A percentile compares a stretch with the other conserved stretches of the same genome.
These are phyloP conservation scores for Indri indri DNA, from an alignment of 2,113 vertebrate species.

Conservation along the genomic window DNA sequence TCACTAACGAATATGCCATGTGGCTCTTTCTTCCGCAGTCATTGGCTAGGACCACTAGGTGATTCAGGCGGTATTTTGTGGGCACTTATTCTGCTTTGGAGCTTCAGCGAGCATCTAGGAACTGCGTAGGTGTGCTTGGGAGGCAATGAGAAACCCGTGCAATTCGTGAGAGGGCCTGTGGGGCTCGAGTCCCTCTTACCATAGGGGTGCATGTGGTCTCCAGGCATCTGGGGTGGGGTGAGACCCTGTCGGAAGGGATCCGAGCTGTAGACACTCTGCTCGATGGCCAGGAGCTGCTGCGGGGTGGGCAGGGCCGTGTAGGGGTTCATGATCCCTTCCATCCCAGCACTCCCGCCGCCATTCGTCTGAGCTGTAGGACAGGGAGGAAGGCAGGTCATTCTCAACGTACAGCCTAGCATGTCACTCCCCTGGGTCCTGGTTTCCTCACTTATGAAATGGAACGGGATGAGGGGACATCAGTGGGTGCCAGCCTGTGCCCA, in stretches of 20 bases:
- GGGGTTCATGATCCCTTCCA: conserved; percentile 90
- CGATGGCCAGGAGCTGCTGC: conserved; percentile 89
- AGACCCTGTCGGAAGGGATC: conserved; percentile 97
- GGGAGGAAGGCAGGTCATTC: rapidly evolving
- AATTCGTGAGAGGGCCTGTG: neutral
- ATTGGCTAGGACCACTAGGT: too few species aligned
- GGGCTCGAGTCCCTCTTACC: conserved; percentile 82
- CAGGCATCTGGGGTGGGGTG: conserved; percentile 98
- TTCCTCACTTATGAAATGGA: neutral
- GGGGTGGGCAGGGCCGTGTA: conserved; percentile 88
- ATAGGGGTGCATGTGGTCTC: conserved; percentile 98
- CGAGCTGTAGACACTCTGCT: conserved; percentile 89
- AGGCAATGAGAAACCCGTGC: neutral
- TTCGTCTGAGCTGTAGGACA: conserved; percentile 86
- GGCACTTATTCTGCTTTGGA: neutral
- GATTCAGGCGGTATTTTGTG: neutral
- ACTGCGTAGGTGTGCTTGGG: rapidly evolving
- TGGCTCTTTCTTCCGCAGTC: neutral
- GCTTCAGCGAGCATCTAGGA: neutral
- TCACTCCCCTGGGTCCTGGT: neutral
- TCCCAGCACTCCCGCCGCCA: conserved; percentile 77
- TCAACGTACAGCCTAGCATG: neutral
- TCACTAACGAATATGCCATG: rapidly evolving
- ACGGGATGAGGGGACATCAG: neutral
- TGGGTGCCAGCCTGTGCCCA: neutral